Conservation (phyloP, 2,888 invertebrate genomes). For the Nomada flava region DNA sequence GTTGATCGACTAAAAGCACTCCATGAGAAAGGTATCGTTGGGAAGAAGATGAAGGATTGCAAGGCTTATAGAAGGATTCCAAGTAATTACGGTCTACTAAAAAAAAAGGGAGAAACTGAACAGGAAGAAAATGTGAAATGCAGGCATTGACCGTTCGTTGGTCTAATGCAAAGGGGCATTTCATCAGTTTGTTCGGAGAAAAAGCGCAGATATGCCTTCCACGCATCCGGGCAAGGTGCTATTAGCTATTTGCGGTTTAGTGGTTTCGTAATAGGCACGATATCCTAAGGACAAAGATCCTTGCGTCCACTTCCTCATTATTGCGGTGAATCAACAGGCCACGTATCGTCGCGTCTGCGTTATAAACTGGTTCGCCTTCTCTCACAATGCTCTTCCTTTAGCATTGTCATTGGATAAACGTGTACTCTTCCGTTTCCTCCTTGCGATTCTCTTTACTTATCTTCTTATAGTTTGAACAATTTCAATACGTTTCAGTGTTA, state of each 20-base stretch:
- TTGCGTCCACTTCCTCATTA: constrained; percentile 67
- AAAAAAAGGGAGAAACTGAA: not conserved
- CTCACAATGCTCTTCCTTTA: constrained; percentile 40
- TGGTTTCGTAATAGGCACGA: constrained; percentile 68
- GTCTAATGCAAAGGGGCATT: constrained; percentile 5
- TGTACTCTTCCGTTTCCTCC: too few relatives aligned
- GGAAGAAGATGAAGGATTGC: too few relatives aligned
- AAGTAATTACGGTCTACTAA: not conserved
- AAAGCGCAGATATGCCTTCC: constrained; percentile 14
- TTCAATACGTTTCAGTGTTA: not conserved
- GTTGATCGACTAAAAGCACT: too few relatives aligned
- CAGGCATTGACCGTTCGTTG: not conserved
- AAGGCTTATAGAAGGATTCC: not conserved
- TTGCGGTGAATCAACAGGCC: constrained; percentile 69
- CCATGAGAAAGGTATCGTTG: too few relatives aligned
- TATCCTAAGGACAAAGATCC: constrained; percentile 66
- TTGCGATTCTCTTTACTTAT: too few relatives aligned
- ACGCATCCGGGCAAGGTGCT: constrained; percentile 48
- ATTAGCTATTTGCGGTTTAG: constrained; percentile 71
- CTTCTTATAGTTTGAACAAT: not conserved
- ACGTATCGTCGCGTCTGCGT: constrained; percentile 51
- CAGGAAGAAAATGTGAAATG: not conserved
- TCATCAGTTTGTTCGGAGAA: constrained; percentile 5
- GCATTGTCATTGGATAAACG: not conserved
- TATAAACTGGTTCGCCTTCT: constrained; percentile 45